phyloP scores from a whole-genome alignment of 2,113 vertebrate genomes.

The Condylura cristata region DNA sequence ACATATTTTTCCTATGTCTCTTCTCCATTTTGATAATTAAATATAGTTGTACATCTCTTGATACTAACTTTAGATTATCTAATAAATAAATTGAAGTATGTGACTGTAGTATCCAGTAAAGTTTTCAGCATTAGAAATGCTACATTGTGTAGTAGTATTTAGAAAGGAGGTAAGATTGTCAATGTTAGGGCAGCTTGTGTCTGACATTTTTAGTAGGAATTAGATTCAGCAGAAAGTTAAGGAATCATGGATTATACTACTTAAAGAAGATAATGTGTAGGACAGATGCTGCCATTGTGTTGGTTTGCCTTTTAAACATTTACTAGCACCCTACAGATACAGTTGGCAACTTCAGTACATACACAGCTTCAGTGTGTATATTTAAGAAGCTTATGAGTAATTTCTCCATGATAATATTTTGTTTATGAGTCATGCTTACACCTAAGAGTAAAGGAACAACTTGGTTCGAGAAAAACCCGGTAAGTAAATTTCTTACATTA shows the following conservation, averaged over 20 bases:
- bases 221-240: not conserved
- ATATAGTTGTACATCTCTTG: not conserved
- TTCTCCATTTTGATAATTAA: slow-evolving; percentile 36
- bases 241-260: not conserved
- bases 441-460: slow-evolving; percentile 13
- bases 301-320: slow-evolving; percentile 45
- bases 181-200: not conserved
- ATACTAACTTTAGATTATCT: not conserved
- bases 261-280: not conserved
- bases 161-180: slow-evolving; percentile 6
- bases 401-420: slow-evolving; percentile 45
- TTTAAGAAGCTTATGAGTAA: slow-evolving; percentile 62
- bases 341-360: not conserved
- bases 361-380: slow-evolving; percentile 45
- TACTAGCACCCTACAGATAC: not conserved
- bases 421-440: slow-evolving; percentile 42
- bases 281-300: not conserved
- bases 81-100: slow-evolving; percentile 28
- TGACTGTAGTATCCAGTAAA: not conserved
- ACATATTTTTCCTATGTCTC: not conserved
- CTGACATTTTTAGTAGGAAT: slow-evolving; percentile 21
- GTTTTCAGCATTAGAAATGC: not conserved
- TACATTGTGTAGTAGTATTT: not conserved
- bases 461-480: slow-evolving; percentile 49
- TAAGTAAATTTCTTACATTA: slow-evolving; percentile 36